Evolutionary conservation across 2,888 invertebrate species (phyloP).

Genomic region (Meiosimyza decipiens): DNA sequence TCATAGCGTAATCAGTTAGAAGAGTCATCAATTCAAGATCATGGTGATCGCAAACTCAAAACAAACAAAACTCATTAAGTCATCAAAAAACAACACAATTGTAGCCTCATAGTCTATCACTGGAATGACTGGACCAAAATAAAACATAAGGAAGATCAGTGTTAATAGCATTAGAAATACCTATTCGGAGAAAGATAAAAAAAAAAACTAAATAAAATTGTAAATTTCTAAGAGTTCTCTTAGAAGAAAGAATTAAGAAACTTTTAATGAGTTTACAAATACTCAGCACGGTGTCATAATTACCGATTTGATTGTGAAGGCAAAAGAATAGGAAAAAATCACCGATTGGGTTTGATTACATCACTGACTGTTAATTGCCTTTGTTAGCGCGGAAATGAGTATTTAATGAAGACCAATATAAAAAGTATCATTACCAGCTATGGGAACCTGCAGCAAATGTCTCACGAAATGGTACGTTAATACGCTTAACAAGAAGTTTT

Average conservation of each 20-base stretch:
- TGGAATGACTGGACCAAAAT: slow-evolving; percentile 11
- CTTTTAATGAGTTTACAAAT: slow-evolving; percentile 6
- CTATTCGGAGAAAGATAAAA: no score
- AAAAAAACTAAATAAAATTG: no score
- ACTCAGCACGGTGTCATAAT: slow-evolving; percentile 12
- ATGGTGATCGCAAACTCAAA: not conserved
- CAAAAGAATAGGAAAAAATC: not conserved
- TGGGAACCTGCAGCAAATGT: no score
- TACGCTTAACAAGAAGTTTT: no score
- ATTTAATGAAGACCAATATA: no score
- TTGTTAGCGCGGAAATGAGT: no score
- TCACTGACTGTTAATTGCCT: no score
- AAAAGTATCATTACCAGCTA: no score
- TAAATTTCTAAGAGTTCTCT: not conserved
- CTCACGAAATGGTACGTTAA: no score
- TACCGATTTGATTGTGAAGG: not conserved
- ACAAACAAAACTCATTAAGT: slow-evolving; percentile 17
- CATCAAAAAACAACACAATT: not conserved
- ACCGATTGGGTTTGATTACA: no score
- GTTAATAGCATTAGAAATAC: slow-evolving; percentile 12
- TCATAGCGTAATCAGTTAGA: not conserved
- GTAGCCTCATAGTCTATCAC: not conserved
- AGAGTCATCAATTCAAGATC: slow-evolving; percentile 4
- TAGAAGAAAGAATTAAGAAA: not conserved
- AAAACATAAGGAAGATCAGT: not conserved